A percentile compares a stretch with the other conserved stretches of the same genome.
Evolutionary conservation across 2,797 vertebrate species (phyloP).

Genomic region (Crocodylus rhombifer): DNA sequence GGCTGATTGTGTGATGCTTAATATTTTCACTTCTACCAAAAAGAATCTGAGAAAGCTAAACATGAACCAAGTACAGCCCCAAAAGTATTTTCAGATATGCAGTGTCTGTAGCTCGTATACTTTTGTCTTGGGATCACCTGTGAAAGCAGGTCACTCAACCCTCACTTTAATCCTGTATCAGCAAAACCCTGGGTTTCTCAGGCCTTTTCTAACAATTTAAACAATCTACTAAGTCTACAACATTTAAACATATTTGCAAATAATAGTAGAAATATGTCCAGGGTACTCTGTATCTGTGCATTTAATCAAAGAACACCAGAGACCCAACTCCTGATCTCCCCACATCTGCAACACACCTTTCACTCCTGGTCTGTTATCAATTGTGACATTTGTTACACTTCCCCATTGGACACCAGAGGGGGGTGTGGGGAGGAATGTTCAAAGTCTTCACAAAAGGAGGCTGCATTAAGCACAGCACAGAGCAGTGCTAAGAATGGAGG

Average conservation of each 20-base stretch:
- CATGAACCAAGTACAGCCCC: not conserved
- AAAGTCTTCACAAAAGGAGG: not conserved
- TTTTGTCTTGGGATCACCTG: not conserved
- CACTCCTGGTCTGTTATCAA: not conserved
- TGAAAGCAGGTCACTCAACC: not conserved
- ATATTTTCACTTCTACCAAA: not conserved
- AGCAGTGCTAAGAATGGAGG: not conserved
- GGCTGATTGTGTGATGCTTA: not conserved
- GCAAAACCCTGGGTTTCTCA: not conserved
- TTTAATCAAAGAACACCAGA: not conserved
- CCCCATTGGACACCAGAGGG: not conserved
- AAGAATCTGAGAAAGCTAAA: not conserved
- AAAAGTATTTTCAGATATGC: not conserved
- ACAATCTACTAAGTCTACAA: not conserved
- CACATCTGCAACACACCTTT: not conserved
- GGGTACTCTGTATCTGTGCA: not conserved
- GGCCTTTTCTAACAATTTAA: not conserved
- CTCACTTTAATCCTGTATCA: not conserved
- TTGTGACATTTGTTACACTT: not conserved
- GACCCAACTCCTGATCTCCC: not conserved
- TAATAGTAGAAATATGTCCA: not conserved
- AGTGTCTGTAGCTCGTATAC: not conserved
- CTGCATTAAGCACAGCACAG: not conserved
- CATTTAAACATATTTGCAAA: accelerated
- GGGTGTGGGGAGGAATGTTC: not conserved